Percentiles rank a stretch among this genome's conserved stretches.
phyloP scores from a whole-genome alignment of 1,140 invertebrate genomes.

The Conopomorpha cramerella region DNA sequence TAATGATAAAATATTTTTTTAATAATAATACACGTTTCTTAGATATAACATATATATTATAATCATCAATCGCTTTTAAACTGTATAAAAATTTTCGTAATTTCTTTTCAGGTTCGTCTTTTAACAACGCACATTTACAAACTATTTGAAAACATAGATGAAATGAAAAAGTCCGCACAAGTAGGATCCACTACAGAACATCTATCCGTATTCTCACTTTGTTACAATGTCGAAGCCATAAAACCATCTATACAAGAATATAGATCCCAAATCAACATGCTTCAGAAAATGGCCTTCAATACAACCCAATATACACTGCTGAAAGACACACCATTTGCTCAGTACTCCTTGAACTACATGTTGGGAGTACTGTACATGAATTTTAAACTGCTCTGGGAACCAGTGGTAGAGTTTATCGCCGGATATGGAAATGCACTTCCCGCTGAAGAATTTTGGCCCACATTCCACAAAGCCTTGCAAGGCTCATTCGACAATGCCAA shows the following conservation, averaged over 20 bases:
- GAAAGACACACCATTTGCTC: constrained; percentile 60
- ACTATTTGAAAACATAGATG: constrained; percentile 64
- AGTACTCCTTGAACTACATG: constrained; percentile 74
- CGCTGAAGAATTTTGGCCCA: constrained; percentile 75
- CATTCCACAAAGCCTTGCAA: constrained; percentile 70
- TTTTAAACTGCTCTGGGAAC: constrained; percentile 87
- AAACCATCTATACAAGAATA: constrained; percentile 74
- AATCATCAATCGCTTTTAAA: no score
- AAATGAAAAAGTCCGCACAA: constrained; percentile 32
- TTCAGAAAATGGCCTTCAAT: constrained; percentile 73
- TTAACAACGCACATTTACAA: constrained; percentile 74
- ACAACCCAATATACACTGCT: constrained; percentile 63
- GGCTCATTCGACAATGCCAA: constrained; percentile 32
- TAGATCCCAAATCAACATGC: constrained; percentile 71
- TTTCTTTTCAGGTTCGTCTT: constrained; percentile 69
- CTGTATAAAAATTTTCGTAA: constrained; percentile 17
- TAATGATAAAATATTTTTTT: constrained; percentile 7
- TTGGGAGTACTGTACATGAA: constrained; percentile 84
- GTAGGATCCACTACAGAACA: constrained; percentile 34
- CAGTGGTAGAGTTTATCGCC: constrained; percentile 74
- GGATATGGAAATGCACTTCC: constrained; percentile 71
- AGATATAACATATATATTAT: no score
- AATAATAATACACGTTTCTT: no score
- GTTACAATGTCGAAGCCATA: constrained; percentile 71
- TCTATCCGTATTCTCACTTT: constrained; percentile 67